These are phyloP conservation scores for Bruchidius siliquastri DNA, from an alignment of 2,888 invertebrate genomes.

Conservation along the genomic window DNA sequence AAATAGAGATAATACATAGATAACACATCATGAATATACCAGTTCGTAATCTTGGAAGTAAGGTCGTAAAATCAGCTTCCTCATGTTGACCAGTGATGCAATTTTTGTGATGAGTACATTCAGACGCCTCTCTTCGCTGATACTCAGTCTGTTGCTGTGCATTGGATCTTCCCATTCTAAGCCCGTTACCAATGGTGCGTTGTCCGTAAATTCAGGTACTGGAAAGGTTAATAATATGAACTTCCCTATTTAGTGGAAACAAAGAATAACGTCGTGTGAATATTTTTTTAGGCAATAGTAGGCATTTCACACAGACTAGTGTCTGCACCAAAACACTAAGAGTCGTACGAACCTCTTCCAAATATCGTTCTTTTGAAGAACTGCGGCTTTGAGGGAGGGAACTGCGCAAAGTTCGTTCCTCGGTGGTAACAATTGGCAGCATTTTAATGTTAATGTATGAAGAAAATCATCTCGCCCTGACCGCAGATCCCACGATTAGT, in stretches of 20 bases:
- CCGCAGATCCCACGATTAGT: no score
- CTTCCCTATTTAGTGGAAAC: no score
- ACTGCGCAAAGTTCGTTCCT: no score
- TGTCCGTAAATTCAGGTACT: conserved; percentile 51
- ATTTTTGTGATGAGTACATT: conserved; percentile 70
- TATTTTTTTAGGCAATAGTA: neutral
- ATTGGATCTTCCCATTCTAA: conserved; percentile 67
- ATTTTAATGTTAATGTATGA: no score
- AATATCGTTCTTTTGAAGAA: no score
- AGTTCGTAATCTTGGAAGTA: conserved; percentile 73
- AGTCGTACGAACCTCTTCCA: no score
- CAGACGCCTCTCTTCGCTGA: conserved; percentile 62
- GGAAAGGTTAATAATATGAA: conserved; percentile 21
- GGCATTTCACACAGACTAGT: no score
- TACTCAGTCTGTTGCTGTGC: conserved; percentile 61
- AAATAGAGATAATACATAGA: no score
- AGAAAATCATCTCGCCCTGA: no score
- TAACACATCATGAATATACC: conserved; percentile 43
- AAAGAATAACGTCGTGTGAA: neutral
- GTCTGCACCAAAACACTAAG: no score
- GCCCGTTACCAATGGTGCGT: conserved; percentile 50
- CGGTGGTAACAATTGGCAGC: no score
- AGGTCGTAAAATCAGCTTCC: conserved; percentile 63
- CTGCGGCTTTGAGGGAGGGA: no score
- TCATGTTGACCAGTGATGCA: conserved; percentile 54